Evolutionary conservation across 2,113 vertebrate genomes (phyloP).

Genomic region (Rhombomys opimus): DNA sequence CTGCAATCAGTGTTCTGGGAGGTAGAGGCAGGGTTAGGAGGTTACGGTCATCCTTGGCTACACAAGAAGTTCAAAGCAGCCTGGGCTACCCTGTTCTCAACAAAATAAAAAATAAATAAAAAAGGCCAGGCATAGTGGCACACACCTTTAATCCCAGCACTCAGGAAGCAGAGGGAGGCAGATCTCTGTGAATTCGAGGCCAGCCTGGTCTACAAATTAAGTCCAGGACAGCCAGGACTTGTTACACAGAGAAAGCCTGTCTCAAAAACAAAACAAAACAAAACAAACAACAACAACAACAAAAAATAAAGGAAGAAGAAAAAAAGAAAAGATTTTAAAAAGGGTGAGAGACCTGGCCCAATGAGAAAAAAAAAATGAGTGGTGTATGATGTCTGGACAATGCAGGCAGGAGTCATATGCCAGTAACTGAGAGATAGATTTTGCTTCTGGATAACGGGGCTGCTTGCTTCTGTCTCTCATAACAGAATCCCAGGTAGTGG

Average conservation of each 20-base stretch:
- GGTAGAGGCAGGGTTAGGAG: not conserved
- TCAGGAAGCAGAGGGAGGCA: no score
- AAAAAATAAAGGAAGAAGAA: no score
- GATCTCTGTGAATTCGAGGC: no score
- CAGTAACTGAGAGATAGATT: not conserved
- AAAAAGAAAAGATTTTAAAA: not conserved
- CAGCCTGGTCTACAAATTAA: no score
- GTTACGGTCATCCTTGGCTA: not conserved
- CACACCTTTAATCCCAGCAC: no score
- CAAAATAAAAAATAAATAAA: no score
- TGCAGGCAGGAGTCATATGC: fast-evolving
- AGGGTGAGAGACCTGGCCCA: not conserved
- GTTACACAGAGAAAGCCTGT: not conserved
- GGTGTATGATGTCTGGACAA: not conserved
- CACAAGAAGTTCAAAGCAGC: not conserved
- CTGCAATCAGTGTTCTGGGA: not conserved
- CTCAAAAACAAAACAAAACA: not conserved
- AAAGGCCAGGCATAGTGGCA: not conserved
- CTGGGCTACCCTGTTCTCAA: not conserved
- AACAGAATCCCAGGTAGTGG: slow-evolving; percentile 27
- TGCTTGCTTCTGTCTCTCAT: not conserved
- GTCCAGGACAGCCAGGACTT: no score
- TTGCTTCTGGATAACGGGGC: not conserved
- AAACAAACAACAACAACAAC: not conserved
- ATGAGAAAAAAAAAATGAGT: not conserved